Conservation (phyloP, 2,888 invertebrate genomes). For the Pseudococcus viburni region DNA sequence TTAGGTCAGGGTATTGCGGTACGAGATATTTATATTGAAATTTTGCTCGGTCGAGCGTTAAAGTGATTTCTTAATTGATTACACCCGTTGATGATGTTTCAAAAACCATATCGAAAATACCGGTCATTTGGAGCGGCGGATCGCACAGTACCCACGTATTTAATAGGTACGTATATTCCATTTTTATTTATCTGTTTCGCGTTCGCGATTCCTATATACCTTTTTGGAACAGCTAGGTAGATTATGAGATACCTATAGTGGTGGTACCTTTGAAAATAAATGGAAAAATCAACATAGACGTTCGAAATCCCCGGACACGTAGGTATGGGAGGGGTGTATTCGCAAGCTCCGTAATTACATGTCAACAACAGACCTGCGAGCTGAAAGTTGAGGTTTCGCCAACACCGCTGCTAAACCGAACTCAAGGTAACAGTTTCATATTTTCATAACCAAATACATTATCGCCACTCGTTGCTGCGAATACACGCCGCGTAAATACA, state of each 20-base stretch:
- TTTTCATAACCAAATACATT: neutral
- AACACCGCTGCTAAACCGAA: conserved; percentile 34
- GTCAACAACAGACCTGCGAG: conserved; percentile 14
- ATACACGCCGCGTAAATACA: neutral
- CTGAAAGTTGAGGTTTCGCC: conserved; percentile 32
- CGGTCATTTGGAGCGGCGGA: neutral
- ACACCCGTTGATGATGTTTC: conserved; percentile 29
- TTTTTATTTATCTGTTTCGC: neutral
- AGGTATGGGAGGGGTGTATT: neutral
- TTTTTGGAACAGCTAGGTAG: neutral
- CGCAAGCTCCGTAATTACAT: conserved; percentile 2
- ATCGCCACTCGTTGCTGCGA: neutral
- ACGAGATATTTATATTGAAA: conserved; percentile 36
- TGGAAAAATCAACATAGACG: conserved; percentile 20
- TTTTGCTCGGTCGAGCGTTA: conserved; percentile 40
- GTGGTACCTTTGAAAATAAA: conserved; percentile 12
- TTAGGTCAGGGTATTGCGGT: conserved; percentile 10
- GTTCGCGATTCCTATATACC: neutral
- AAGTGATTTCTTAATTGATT: conserved; percentile 47
- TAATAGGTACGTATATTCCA: neutral
- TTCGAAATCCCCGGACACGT: conserved; percentile 15
- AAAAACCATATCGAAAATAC: conserved; percentile 32
- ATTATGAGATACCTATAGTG: neutral
- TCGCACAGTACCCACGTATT: neutral
- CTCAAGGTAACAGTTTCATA: conserved; percentile 3